Evolutionary conservation across 53 echinoderm and acorn worm species (phyloP), one percentile per base, ranked within the genome.

Genomic region (Apostichopus leukothele): DNA sequence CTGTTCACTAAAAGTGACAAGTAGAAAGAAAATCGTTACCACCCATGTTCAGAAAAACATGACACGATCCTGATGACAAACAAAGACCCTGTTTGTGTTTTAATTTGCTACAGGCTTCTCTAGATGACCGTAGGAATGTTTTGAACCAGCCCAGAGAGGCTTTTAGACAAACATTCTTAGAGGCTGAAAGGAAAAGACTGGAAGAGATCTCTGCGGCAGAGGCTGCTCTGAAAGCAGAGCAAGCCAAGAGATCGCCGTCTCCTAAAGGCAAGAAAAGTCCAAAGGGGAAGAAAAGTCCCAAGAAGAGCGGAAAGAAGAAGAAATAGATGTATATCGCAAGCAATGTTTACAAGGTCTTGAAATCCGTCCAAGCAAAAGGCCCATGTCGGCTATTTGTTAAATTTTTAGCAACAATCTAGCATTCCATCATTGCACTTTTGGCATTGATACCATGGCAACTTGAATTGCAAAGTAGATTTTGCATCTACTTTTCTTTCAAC

Each of bases 201-300:
- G 99, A 99, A 67, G 96, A 93, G 90, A 91, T 99, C 76, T 94
- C 99, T 14, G 93, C 93, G 18, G 93, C 96, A 7, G 99, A 99
- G 83, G 96, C 99, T 1, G 94, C 96, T 18, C 60, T 94, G 90
- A 99, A 98, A 83, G 96, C 96, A 25, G 99, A 96, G 89, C 95
- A 90, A 74, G 98, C 92, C 73, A 92, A 91, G 88, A 84, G 94
- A 21, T 92, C 99, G 19, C 99, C 99, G 6, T 96, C 96, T 6
- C 99, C 99, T 4, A 96, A 94, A 89, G 94, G 94, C 13, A 94
- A 91, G 87, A 99, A 99, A 86, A 99, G 99, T 52, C 95, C 99
- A 92, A 99, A 79, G 96, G 99, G 18, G 95, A 97, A 87, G 91
- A 97, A 98, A 79, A 98, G 99, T 79, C 95, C 96, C 7, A 96